Evolutionary conservation across 2,797 vertebrate genomes (phyloP), one percentile per base, ranked within the genome.

Genomic region (Melanotaenia boesemani): DNA sequence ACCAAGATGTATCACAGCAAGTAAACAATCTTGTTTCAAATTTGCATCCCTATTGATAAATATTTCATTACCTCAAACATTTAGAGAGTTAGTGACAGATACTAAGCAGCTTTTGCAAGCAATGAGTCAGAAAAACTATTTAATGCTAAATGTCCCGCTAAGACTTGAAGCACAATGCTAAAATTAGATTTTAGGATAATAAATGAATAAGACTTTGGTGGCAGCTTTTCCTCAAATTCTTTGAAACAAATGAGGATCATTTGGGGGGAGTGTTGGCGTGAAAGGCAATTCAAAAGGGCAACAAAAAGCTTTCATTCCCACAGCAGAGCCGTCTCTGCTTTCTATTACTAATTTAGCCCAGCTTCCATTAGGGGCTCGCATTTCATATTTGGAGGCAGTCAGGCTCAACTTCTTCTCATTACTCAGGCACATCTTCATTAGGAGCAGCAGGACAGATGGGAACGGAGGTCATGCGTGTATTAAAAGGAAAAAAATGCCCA

Each of bases 51-150:
- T 59, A 20, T 74, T 80, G 62, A 87, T 91, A 70, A 88, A 90
- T 89, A 85, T 90, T 92, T 92, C 63, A 91, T 89, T 52, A 78
- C 70, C 55, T 74, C 44, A 20, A 68, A 71, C 60, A 70, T 86
- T 46, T 70, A 62, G 30, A 62, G 30, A 67, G 46, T 82, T 63
- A 70, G 76, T 66, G 75, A 78, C 87, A 87, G 79, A 85, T 32
- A 72, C 76, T 64, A 72, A 86, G 72, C 24, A 63, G 74, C 67
- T 77, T 84, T 54, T 60, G 55, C 6, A 37, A 60, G 79, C 75
- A 79, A 68, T 61, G 74, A 76, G 54, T 77, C 77, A 86, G 79
- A 86, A 86, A 75, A 73, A 34, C 2, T 63, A 74, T 67, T 75
- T 65, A 16, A 79, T 65, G 65, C 81, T 61, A 79, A 78, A 79